Percentiles rank a stretch among this genome's conserved stretches.
Evolutionary conservation across 2,797 vertebrate genomes (phyloP).

Genomic region (Neosilurus mollespiculum): DNA sequence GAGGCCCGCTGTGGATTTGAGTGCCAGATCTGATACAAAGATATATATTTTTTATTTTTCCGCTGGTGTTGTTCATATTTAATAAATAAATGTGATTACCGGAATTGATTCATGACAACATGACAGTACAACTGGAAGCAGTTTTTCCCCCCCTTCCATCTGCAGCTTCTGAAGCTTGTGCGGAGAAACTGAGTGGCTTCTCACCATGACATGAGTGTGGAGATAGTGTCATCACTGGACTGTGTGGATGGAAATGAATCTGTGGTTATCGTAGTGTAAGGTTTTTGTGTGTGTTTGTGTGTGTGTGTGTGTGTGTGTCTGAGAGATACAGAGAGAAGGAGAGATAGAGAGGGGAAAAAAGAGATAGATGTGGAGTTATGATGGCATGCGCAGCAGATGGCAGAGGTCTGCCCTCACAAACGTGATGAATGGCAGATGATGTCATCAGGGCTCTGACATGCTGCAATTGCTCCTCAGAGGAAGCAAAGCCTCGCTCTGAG

Average conservation of each 20-base stretch:
- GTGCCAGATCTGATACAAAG: constrained; percentile 34
- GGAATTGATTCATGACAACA: constrained; percentile 15
- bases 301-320: constrained; percentile 29
- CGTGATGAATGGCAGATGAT: constrained; percentile 96
- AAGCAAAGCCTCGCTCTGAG: constrained; percentile 78
- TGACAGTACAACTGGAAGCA: constrained; percentile 16
- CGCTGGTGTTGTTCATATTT: constrained; percentile 6
- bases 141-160: not conserved
- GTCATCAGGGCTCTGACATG: constrained; percentile 92
- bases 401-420: constrained; percentile 80
- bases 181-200: constrained; percentile 55
- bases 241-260: constrained; percentile 74
- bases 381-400: constrained; percentile 86
- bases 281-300: constrained; percentile 63
- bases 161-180: constrained; percentile 20
- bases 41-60: constrained; percentile 8
- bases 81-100: constrained; percentile 42
- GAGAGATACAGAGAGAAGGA: constrained; percentile 45
- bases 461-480: constrained; percentile 79
- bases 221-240: constrained; percentile 75
- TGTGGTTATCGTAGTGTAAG: constrained; percentile 51
- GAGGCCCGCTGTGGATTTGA: constrained; percentile 63
- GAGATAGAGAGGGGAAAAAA: constrained; percentile 46
- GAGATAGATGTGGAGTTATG: constrained; percentile 54
- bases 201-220: constrained; percentile 70